phyloP scores from a whole-genome alignment of 2,113 vertebrate species.

The Melospiza melodia region DNA sequence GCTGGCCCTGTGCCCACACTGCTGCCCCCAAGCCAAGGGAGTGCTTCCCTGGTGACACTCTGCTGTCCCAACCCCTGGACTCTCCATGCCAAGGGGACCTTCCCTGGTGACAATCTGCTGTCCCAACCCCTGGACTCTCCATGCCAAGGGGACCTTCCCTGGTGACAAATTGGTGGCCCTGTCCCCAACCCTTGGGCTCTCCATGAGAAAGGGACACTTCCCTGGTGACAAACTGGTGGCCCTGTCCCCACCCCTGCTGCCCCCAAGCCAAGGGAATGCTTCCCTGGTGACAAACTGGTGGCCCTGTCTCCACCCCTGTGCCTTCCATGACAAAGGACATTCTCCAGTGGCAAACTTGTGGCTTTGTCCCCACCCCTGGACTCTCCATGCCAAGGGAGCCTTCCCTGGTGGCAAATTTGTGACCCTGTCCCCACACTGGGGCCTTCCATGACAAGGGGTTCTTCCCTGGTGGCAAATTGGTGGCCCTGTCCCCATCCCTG shows the following conservation, averaged over 20 bases:
- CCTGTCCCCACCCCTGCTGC: too few relatives aligned
- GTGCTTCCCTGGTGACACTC: too few relatives aligned
- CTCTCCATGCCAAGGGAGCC: rapidly evolving
- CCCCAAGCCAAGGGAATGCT: too few relatives aligned
- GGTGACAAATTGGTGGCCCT: background rate
- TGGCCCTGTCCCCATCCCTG: background rate
- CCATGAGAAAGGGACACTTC: background rate
- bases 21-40: rapidly evolving
- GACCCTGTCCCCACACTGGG: background rate
- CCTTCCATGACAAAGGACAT: too few relatives aligned
- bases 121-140: too few relatives aligned
- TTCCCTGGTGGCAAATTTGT: background rate
- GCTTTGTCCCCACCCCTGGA: background rate
- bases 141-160: too few relatives aligned
- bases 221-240: rapidly evolving
- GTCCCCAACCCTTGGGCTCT: background rate
- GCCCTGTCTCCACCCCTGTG: too few relatives aligned
- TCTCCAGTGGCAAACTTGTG: too few relatives aligned
- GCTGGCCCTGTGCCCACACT: too few relatives aligned
- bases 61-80: rapidly evolving
- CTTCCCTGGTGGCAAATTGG: rapidly evolving
- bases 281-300: background rate
- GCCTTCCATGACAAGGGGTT: rapidly evolving
- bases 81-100: too few relatives aligned
- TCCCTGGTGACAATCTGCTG: rapidly evolving